Base-by-base conservation (phyloP, 2,888 invertebrate species). In the Coronaproctus castanopsis region DNA sequence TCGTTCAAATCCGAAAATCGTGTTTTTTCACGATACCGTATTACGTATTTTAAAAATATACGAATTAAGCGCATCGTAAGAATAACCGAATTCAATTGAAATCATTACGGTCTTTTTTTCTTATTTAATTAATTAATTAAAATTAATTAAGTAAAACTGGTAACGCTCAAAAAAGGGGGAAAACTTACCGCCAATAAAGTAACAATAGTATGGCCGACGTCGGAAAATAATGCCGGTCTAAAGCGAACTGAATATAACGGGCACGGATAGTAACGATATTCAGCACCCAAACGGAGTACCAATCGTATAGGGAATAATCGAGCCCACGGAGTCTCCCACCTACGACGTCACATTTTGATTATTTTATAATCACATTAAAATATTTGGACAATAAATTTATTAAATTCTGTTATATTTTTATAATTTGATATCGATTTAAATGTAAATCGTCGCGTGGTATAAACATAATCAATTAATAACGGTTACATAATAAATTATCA, bases 161-260 rank as follows among this genome's bases (percentile, higher is more conserved):
- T n/a, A n/a, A n/a, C n/a, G n/a, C n/a, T n/a, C n/a, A n/a, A n/a
- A n/a, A n/a, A n/a, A n/a, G n/a, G n/a, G n/a, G 36, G 54, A 57
- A 53, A 51, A 72, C 74, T 72, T 69, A 78, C 78, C 10, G 86
- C 87, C 64, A 89, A 72, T 58, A 90, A 77, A 74, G 87, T 88
- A 72, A 90, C 87, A 62, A 90, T 86, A 10, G 89, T 89, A 69
- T 88, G 87, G 1, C 88, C 87, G 61, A 89, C 84, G 73, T 89
- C 88, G 24, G 80, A 83, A 70, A 83, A 90, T 3, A 88, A 83
- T 1, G 88, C 82, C 65, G 84, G 83, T 18, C 89, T 75, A 68
- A 81, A 78, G 22, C 87, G 76, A 20, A 84, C 80, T 20, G 87
- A 86, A 56, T 89, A 80, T 63, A 89, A 74, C 1, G 88, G 86